Evolutionary conservation across 1,140 invertebrate genomes (phyloP).

Genomic region (Argopecten irradians): DNA sequence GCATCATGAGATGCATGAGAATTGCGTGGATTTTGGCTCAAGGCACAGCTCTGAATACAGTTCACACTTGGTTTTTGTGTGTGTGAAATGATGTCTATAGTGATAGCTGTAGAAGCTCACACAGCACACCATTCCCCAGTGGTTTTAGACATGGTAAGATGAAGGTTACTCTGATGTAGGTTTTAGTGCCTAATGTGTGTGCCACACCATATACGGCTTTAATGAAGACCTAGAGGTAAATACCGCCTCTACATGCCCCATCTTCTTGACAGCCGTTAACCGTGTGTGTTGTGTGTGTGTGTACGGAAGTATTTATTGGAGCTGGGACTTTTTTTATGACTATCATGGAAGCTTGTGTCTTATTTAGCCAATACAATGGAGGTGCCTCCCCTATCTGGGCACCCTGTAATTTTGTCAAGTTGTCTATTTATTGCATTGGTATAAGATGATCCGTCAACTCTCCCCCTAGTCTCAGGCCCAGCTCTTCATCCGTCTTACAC

Average conservation of each 20-base stretch:
- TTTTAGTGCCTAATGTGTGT: not conserved
- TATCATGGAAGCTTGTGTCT: conserved; percentile 9
- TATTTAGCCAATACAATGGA: not conserved
- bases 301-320: conserved; percentile 16
- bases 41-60: no score
- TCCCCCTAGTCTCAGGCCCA: not conserved
- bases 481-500: not conserved
- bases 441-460: not conserved
- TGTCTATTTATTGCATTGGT: conserved; percentile 3
- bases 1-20: no score
- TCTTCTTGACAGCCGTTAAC: not conserved
- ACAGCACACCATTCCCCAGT: not conserved
- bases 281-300: not conserved
- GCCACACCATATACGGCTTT: conserved; percentile 7
- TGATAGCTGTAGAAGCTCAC: not conserved
- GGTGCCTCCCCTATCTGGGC: conserved; percentile 13
- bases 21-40: no score
- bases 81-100: not conserved
- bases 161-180: not conserved
- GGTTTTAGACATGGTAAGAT: not conserved
- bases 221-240: not conserved
- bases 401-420: conserved; percentile 9
- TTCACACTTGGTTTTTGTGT: not conserved
- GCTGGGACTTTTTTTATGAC: not conserved
- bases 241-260: not conserved